These are phyloP conservation scores for Gymnopithys bicolor DNA, from an alignment of 2,797 vertebrate species.

Conservation along the genomic window DNA sequence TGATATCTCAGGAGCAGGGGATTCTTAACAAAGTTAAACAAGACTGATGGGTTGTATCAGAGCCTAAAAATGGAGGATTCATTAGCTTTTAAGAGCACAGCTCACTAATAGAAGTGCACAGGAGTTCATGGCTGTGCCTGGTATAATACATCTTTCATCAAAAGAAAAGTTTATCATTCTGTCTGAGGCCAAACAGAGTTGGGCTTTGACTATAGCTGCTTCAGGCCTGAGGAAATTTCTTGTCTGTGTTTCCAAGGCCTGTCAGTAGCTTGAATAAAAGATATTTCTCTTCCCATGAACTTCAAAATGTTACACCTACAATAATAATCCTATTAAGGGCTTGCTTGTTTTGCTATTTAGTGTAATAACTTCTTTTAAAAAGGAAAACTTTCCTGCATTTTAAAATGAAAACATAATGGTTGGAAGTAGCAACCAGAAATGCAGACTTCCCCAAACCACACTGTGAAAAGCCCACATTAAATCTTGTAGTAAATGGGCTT, in stretches of 20 bases:
- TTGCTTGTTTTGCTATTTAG: neutral
- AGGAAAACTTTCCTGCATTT: neutral
- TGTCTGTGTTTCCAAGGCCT: neutral
- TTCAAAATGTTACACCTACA: neutral
- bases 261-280: neutral
- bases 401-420: neutral
- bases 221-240: neutral
- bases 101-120: neutral
- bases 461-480: neutral
- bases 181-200: neutral
- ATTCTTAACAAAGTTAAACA: neutral
- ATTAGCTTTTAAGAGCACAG: neutral
- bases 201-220: neutral
- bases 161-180: neutral
- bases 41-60: neutral
- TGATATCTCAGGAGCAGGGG: neutral
- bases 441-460: neutral
- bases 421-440: neutral
- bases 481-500: conserved; percentile 1
- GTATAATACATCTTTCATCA: neutral
- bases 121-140: neutral
- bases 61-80: neutral
- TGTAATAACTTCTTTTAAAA: neutral
- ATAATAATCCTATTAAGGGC: neutral
- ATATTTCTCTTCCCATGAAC: neutral